Evolutionary conservation across 2,113 vertebrate genomes (phyloP).

Genomic region (Columba livia): DNA sequence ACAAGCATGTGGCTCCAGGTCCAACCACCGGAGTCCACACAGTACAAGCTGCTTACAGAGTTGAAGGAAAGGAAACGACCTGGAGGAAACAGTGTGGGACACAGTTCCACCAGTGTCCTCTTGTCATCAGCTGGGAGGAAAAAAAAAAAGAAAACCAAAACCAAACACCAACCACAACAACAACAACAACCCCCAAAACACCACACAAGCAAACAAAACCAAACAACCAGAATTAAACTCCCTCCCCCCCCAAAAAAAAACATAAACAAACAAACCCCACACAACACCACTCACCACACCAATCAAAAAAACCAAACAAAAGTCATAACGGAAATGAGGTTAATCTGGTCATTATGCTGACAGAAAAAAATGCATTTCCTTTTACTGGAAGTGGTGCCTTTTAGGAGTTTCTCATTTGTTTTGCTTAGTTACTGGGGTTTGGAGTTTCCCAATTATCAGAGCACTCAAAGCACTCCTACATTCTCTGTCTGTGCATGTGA

Average conservation of each 20-base stretch:
- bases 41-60: slow-evolving; percentile 12
- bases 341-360: background rate
- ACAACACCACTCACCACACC: too few species aligned
- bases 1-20: background rate
- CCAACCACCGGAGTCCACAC: background rate
- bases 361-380: slow-evolving; percentile 29
- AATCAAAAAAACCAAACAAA: background rate
- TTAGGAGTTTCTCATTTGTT: slow-evolving; percentile 24
- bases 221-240: too few species aligned
- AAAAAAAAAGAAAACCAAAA: too few species aligned
- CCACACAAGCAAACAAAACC: too few species aligned
- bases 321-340: background rate
- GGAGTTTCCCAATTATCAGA: background rate
- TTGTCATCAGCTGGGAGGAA: slow-evolving; percentile 19
- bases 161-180: too few species aligned
- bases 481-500: background rate
- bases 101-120: background rate
- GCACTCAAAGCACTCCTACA: background rate
- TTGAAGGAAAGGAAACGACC: slow-evolving; percentile 40
- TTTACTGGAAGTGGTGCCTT: background rate
- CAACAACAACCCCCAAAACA: too few species aligned
- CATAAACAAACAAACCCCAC: too few species aligned
- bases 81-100: background rate
- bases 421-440: background rate
- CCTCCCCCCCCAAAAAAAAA: too few species aligned